Evolutionary conservation across 2,797 vertebrate genomes (phyloP), one percentile per base, ranked within the genome.

Genomic region (Microctenopoma lineatum): DNA sequence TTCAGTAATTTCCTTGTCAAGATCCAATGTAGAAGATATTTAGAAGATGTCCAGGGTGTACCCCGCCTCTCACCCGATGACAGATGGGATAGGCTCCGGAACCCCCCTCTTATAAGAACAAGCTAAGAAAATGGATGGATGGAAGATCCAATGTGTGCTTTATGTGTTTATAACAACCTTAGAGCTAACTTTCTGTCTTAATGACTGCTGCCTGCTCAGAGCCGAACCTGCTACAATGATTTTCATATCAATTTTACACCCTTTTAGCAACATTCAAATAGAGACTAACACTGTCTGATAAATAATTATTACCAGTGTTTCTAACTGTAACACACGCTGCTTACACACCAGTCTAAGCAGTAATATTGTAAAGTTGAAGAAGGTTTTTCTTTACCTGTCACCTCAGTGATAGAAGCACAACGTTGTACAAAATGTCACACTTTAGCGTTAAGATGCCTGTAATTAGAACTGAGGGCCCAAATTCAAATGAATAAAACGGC

Each of bases 201-300:
- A 67, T 55, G 26, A 42, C 44, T 54, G 26, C 48, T 52, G 57
- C 29, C 48, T 50, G 15, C 57, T 59, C 47, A 60, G 7, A 65
- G 34, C 29, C 50, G 46, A 16, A 36, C 47, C 70, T 71, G 34
- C 39, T 56, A 53, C 66, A 68, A 56, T 66, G 3, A 0, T 41
- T 74, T 74, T 57, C 34, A 68, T n/a, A 56, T 54, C 18, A 13
- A 48, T 46, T 34, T 67, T 18, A 60, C 5, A 10, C 32, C n/a
- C 48, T 39, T 81, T 50, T 18, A 29, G 11, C 14, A 50, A 21
- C n/a, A 48, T 9, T 25, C 38, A 63, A 60, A 12, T 38, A 26
- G 3, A 18, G 36, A 57, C 14, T 47, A n/a, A 5, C 27, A 44
- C 14, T 38, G 34, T 55, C 14, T 32, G n/a, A 39, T 53, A 13